phyloP scores from a whole-genome alignment of 2,888 invertebrate species.

The Therioaphis trifolii region DNA sequence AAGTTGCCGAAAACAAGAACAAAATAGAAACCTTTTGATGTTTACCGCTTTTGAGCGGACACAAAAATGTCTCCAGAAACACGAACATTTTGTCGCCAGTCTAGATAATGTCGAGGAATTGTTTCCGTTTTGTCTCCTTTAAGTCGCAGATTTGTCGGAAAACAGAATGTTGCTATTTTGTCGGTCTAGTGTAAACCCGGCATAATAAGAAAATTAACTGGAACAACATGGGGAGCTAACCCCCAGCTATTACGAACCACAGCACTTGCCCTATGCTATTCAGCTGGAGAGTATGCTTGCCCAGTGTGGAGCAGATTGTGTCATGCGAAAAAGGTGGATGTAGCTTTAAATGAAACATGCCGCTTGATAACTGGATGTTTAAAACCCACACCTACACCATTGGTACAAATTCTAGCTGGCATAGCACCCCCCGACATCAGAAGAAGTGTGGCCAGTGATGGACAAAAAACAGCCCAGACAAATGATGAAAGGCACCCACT shows the following conservation, averaged over 20 bases:
- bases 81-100: too few species aligned
- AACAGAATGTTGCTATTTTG: too few species aligned
- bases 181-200: too few species aligned
- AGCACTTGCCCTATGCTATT: conserved; percentile 58
- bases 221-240: too few species aligned
- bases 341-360: conserved; percentile 53
- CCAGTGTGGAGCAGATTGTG: conserved; percentile 56
- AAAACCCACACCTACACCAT: conserved; percentile 58
- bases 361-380: conserved; percentile 53
- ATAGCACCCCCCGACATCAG: conserved; percentile 52
- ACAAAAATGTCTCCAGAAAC: too few species aligned
- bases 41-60: too few species aligned
- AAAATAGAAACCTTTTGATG: too few species aligned
- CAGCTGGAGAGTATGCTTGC: conserved; percentile 60
- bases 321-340: conserved; percentile 3
- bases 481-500: conserved; percentile 14
- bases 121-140: too few species aligned
- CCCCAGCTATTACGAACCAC: conserved; percentile 59
- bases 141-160: too few species aligned
- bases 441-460: conserved; percentile 42
- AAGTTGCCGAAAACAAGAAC: too few species aligned
- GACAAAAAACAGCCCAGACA: conserved; percentile 40
- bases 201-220: too few species aligned
- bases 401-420: conserved; percentile 50
- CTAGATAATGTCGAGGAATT: too few species aligned